Evolutionary conservation across 2,797 vertebrate species (phyloP), one percentile per base, ranked within the genome.

Genomic region (Erpetoichthys calabaricus): DNA sequence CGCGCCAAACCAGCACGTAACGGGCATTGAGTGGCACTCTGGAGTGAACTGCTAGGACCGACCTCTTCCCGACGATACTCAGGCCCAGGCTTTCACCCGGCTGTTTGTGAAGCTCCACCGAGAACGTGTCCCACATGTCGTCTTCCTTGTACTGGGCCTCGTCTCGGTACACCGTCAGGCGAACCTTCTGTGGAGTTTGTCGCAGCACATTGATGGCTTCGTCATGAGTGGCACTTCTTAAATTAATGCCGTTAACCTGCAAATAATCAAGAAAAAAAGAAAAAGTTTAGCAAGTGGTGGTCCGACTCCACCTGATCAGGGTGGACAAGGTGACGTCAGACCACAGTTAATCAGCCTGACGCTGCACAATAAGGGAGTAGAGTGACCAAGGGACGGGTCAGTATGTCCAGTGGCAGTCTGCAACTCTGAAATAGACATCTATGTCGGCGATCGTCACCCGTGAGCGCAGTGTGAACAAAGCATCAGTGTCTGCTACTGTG

Each of bases 51-150:
- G 70, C 80, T 78, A 25, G 25, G 25, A 25, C 65, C 42, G 66
- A 97, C 94, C 94, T 97, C 70, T 92, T 91, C 8, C 96, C 94
- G 41, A 98, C 92, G 54, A 99, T 98, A 75, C 96, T 99, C 63
- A 99, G 79, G 5, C 96, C 96, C 58, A 99, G 83, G 47, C 92
- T 88, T 76, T 91, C 93, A 1, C 90, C 91, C 0, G 90, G 85
- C 67, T 83, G 88, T 77, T 92, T 98, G 49, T 91, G 86, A 47
- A 99, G 86, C 73, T 95, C 91, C 57, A 99, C 69, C 2, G 69
- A 82, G 61, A 97, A 83, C 0, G 87, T 74, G 69, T 98, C 92
- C 78, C 91, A 99, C 76, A 94, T 84, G 9, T 95, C 93, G 51
- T 99, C 92, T 65, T 97, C 96, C 59, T 91, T 97, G 81, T 94